Conservation (phyloP, 2,113 vertebrate species). For the Ictalurus furcatus region DNA sequence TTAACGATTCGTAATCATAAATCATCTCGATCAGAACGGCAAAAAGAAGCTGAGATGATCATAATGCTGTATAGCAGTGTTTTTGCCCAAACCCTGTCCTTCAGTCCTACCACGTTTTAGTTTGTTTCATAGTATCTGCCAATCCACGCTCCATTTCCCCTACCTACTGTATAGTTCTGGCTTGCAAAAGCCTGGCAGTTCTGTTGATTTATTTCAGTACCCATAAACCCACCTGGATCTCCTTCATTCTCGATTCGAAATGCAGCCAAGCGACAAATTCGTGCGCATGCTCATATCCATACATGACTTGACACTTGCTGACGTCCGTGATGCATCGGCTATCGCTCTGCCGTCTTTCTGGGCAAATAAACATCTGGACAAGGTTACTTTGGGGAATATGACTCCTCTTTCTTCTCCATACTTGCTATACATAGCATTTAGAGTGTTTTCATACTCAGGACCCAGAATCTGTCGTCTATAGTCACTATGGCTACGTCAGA, state of each 20-base stretch:
- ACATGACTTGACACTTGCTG: slow-evolving; percentile 38
- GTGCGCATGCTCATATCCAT: slow-evolving; percentile 17
- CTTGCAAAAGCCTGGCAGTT: slow-evolving; percentile 23
- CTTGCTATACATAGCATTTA: neutral
- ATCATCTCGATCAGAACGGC: neutral
- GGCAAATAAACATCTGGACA: neutral
- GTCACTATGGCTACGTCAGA: neutral
- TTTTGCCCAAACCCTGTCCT: neutral
- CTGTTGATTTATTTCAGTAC: slow-evolving; percentile 33
- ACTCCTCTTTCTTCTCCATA: neutral
- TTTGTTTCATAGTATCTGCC: neutral
- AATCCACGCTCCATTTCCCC: slow-evolving; percentile 20
- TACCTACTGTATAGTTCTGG: neutral
- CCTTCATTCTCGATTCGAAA: slow-evolving; percentile 38
- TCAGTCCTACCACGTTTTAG: neutral
- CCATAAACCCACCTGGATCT: slow-evolving; percentile 43
- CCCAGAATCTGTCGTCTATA: neutral
- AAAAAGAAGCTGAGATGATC: neutral
- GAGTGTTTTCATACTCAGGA: neutral
- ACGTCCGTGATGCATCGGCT: slow-evolving; percentile 38
- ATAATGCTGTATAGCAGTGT: neutral
- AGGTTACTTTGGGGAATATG: neutral
- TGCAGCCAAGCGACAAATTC: slow-evolving; percentile 32
- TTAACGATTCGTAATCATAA: neutral
- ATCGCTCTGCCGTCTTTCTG: slow-evolving; percentile 42